Conservation (phyloP, 2,888 invertebrate species). For the Stegophylla sp. region DNA sequence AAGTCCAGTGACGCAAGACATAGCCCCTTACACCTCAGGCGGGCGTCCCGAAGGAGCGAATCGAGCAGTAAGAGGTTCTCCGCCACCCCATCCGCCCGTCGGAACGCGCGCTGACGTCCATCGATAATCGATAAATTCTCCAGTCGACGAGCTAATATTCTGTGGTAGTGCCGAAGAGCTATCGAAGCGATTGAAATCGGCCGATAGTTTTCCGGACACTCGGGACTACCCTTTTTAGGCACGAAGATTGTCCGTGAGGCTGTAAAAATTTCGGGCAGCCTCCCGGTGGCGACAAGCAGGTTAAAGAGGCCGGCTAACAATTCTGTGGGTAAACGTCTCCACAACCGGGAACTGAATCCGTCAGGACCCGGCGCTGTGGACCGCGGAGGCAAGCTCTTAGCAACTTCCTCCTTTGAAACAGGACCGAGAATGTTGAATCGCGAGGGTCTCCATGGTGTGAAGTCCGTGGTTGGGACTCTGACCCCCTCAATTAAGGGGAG, state of each 20-base stretch:
- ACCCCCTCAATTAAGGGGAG: neutral
- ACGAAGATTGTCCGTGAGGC: neutral
- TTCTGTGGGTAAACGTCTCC: neutral
- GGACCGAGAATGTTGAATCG: neutral
- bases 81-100: neutral
- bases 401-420: rapidly evolving
- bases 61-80: slow-evolving; percentile 1
- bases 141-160: neutral
- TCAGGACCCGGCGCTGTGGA: neutral
- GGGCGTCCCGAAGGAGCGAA: neutral
- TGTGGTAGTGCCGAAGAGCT: neutral
- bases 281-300: neutral
- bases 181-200: slow-evolving; percentile 33
- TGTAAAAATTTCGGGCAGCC: rapidly evolving
- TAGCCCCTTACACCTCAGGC: neutral
- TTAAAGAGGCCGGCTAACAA: neutral
- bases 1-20: neutral
- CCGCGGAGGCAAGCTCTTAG: rapidly evolving
- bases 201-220: neutral
- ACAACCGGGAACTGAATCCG: neutral
- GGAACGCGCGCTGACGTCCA: neutral
- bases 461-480: too few relatives aligned
- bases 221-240: neutral
- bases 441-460: neutral
- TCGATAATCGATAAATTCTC: neutral